Base-by-base conservation (phyloP, 2,797 vertebrate genomes). In the Pteronotus mesoamericanus region DNA sequence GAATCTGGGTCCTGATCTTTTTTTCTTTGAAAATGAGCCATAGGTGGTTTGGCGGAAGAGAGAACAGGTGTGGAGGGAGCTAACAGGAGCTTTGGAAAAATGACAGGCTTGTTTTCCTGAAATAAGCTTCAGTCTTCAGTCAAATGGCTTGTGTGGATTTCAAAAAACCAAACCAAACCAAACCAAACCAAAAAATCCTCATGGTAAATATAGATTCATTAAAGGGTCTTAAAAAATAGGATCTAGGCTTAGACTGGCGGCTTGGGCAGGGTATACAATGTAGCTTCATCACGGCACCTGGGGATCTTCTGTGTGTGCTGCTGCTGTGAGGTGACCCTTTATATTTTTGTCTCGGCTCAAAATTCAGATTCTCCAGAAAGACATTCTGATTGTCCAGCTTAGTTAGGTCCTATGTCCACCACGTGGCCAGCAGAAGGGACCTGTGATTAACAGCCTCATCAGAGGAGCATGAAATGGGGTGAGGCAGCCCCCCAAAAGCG, bases 51-150 rank as follows among this genome's bases (percentile, higher is more conserved):
- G 69, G 79, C 82, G 97, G 94, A 78, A 86, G 68, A 93, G 21
- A 71, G 53, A 96, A 86, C 79, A 94, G 95, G 86, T 84, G 53
- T 42, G 22, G 48, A 77, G 71, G 34, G 46, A 84, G 34, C 71
- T 64, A 53, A 86, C 26, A 15, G 44, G 69, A 46, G 3, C 24
- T 85, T 39, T 88, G 74, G 88, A 83, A 64, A 91, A 75, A 92
- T 37, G 75, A 59, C 74, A 92, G 77, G 84, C 32, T 83, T 77
- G n/a, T 29, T 57, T 80, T 74, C 78, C 90, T 86, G 72, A 97
- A 97, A 95, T 94, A 97, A 93, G 78, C 22, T 51, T 80, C 42
- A 86, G 51, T n/a, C 87, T 96, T 89, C 78, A 92, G 85, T 79
- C 89, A 90, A 94, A 90, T n/a, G 72, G 78, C 77, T 94, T 75